Conservation (phyloP, 2,113 vertebrate species). For the Polyodon spathula region DNA sequence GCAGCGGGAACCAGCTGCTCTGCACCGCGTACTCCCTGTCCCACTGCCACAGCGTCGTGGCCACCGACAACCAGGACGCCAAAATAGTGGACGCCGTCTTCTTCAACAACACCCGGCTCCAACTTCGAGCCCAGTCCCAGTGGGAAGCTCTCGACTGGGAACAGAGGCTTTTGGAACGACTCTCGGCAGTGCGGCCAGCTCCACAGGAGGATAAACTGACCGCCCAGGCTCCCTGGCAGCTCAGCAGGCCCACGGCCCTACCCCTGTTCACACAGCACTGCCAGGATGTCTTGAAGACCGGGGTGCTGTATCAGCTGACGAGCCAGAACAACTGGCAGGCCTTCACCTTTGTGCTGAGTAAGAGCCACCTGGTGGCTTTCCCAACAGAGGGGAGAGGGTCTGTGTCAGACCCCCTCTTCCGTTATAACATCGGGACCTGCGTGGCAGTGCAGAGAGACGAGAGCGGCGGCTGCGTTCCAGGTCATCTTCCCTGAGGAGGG, state of each 20-base stretch:
- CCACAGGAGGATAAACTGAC: conserved; percentile 39
- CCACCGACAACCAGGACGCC: conserved; percentile 63
- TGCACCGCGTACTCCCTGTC: conserved; percentile 72
- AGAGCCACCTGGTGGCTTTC: conserved; percentile 73
- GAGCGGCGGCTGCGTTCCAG: conserved; percentile 69
- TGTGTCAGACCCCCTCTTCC: conserved; percentile 70
- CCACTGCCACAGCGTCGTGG: conserved; percentile 77
- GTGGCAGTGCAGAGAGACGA: conserved; percentile 66
- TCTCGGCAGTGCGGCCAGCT: conserved; percentile 51
- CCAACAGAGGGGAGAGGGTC: conserved; percentile 66
- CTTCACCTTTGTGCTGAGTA: conserved; percentile 82
- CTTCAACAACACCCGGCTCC: conserved; percentile 76
- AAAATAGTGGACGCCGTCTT: conserved; percentile 76
- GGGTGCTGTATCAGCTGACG: conserved; percentile 72
- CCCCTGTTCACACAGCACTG: conserved; percentile 60
- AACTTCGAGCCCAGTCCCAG: conserved; percentile 71
- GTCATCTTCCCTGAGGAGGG: conserved; percentile 75
- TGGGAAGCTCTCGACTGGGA: conserved; percentile 91
- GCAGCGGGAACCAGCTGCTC: conserved; percentile 77
- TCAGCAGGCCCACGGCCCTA: conserved; percentile 57
- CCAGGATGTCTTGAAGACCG: conserved; percentile 71
- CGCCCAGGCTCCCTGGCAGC: conserved; percentile 34
- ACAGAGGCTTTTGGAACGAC: conserved; percentile 75
- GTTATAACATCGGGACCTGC: conserved; percentile 69
- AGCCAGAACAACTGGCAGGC: conserved; percentile 86